phyloP scores from a whole-genome alignment of 2,113 vertebrate species.

The Stigmatopora nigra region DNA sequence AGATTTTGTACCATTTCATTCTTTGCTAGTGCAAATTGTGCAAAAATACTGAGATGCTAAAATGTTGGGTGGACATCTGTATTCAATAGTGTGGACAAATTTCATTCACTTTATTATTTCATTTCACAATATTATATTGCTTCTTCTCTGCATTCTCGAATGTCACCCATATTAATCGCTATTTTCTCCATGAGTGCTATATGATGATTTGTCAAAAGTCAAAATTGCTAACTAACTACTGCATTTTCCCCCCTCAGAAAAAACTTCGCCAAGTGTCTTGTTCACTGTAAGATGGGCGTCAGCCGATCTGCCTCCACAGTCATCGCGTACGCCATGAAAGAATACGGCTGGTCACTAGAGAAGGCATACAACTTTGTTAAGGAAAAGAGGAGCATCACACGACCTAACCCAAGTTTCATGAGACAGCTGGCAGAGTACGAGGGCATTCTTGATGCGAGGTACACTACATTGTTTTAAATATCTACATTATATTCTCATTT shows the following conservation, averaged over 20 bases:
- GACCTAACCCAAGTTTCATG: conserved; percentile 92
- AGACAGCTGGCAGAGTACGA: conserved; percentile 92
- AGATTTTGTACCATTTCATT: neutral
- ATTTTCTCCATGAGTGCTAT: neutral
- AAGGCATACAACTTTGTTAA: conserved; percentile 92
- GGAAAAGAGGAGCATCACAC: conserved; percentile 83
- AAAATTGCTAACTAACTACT: neutral
- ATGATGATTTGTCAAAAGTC: neutral
- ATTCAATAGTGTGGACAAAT: neutral
- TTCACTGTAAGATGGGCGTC: conserved; percentile 98
- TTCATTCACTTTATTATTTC: no score
- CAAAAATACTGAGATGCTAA: neutral
- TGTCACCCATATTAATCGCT: neutral
- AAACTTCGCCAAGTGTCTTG: conserved; percentile 92
- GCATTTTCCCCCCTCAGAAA: conserved; percentile 67
- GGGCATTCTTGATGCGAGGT: conserved; percentile 95
- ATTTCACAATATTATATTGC: neutral
- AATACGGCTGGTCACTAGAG: conserved; percentile 89
- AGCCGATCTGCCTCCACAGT: conserved; percentile 93
- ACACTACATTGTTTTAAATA: neutral
- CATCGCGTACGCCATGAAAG: conserved; percentile 97
- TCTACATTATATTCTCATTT: neutral
- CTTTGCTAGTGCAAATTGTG: neutral
- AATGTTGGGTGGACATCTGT: neutral
- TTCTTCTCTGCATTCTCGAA: neutral